phyloP scores from a whole-genome alignment of 2,888 invertebrate species.

The Lepetodrilus schrolli region DNA sequence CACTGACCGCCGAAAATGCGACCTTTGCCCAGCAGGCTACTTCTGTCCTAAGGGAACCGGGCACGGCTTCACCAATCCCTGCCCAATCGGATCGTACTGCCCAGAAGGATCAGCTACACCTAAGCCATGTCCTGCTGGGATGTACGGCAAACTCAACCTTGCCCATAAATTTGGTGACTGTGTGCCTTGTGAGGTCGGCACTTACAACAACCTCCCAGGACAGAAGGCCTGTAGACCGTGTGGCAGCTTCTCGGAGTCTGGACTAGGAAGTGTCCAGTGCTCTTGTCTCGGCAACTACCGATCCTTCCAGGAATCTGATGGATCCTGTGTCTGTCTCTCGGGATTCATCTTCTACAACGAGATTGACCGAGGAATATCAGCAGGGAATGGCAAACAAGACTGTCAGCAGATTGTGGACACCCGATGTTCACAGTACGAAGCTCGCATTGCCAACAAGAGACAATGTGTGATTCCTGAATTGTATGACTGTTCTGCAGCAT shows the following conservation, averaged over 20 bases:
- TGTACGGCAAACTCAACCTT: conserved; percentile 51
- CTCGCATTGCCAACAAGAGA: conserved; percentile 50
- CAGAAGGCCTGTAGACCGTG: conserved; percentile 65
- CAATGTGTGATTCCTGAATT: conserved; percentile 52
- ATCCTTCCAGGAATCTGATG: conserved; percentile 63
- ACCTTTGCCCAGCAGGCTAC: conserved; percentile 70
- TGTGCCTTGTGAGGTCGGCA: conserved; percentile 54
- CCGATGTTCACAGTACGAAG: conserved; percentile 56
- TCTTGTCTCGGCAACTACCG: conserved; percentile 66
- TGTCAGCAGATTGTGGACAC: conserved; percentile 67
- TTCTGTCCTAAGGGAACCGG: conserved; percentile 71
- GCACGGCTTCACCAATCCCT: conserved; percentile 59
- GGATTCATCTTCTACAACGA: conserved; percentile 70
- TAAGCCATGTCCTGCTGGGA: conserved; percentile 64
- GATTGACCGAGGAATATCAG: conserved; percentile 44
- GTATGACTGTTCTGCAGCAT: conserved; percentile 55
- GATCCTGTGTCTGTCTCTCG: conserved; percentile 63
- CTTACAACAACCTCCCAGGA: conserved; percentile 60
- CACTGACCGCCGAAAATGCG: conserved; percentile 60
- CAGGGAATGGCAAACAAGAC: conserved; percentile 55
- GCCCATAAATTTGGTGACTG: conserved; percentile 59
- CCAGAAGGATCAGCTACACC: conserved; percentile 57
- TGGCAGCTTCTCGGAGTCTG: conserved; percentile 62
- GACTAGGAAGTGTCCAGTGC: conserved; percentile 56
- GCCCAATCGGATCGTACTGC: conserved; percentile 64